Base-by-base conservation (phyloP, 2,888 invertebrate species). In the Cinara cedri region DNA sequence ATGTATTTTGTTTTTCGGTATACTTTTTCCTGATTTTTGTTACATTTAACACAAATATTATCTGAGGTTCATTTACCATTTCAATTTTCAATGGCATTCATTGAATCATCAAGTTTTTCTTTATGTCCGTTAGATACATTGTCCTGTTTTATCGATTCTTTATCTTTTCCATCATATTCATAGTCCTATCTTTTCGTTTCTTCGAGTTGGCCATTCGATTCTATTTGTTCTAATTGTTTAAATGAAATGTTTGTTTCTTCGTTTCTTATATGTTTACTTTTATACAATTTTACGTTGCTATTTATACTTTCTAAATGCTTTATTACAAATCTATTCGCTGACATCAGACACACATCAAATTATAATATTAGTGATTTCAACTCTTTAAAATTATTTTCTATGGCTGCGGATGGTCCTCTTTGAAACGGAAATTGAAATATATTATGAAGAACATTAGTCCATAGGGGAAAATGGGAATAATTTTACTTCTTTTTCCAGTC, bases 391-490 rank as follows among this genome's bases (percentile, higher is more conserved):
- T 62, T 34, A 42, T 62, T 62, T 62, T 34, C 34, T 62, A 62
- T n/a, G 10, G 34, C 16, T 21, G 62, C 34, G 4, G 42, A 74
- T 63, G n/a, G n/a, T n/a, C n/a, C 60, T n/a, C 16, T 44, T 68
- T 51, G 16, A 14, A 3, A 42, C 19, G 34, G 34, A 63, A 21
- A 63, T 76, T 76, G 26, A 66, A 76, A 80, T 70, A 80, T 80
- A 70, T n/a, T n/a, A n/a, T n/a, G n/a, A n/a, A n/a, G n/a, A n/a
- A n/a, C n/a, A n/a, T n/a, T n/a, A n/a, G n/a, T n/a, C n/a, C n/a
- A n/a, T n/a, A n/a, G n/a, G n/a, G n/a, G n/a, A n/a, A n/a, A n/a
- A n/a, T n/a, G n/a, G n/a, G n/a, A n/a, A n/a, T n/a, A n/a, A n/a
- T n/a, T n/a, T n/a, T n/a, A n/a, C n/a, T n/a, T n/a, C n/a, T n/a